Percentiles rank a stretch among this genome's conserved stretches.
Conservation (phyloP, 2,797 vertebrate genomes). For the Enteromius paludinosus region DNA sequence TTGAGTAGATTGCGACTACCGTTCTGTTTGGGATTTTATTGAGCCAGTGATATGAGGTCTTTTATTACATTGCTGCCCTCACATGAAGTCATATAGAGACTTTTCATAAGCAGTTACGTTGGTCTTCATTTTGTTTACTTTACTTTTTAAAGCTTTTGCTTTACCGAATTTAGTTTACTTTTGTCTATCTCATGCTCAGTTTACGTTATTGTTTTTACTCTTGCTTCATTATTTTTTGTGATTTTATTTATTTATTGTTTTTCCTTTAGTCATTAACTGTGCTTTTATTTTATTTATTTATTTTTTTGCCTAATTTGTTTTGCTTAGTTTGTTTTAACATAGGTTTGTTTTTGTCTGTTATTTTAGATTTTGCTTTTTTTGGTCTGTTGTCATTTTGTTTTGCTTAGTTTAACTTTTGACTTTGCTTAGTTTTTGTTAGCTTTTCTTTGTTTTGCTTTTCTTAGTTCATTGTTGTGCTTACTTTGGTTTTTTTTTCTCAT, state of each 20-base stretch:
- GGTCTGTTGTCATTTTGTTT: background rate
- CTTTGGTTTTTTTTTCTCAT: background rate
- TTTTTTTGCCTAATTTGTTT: background rate
- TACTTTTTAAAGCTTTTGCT: background rate
- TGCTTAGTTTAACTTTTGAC: background rate
- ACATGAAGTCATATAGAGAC: background rate
- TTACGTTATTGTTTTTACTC: background rate
- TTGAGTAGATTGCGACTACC: slow-evolving; percentile 15
- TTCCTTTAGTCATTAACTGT: background rate
- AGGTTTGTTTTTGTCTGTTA: background rate
- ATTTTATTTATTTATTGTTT: background rate
- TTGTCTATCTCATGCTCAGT: background rate
- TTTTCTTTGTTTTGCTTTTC: background rate
- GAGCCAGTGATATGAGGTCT: slow-evolving; percentile 13
- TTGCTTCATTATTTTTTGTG: background rate
- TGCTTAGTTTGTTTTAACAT: background rate
- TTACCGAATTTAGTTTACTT: background rate
- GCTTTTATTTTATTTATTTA: background rate
- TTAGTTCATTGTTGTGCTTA: slow-evolving; percentile 6
- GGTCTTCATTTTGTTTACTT: background rate
- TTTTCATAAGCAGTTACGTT: background rate
- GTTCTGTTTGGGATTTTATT: slow-evolving; percentile 20
- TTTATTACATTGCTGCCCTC: background rate
- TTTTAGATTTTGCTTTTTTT: background rate
- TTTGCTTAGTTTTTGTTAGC: background rate